Conservation (phyloP, 2,797 vertebrate genomes). For the Thripadectes ignobilis region DNA sequence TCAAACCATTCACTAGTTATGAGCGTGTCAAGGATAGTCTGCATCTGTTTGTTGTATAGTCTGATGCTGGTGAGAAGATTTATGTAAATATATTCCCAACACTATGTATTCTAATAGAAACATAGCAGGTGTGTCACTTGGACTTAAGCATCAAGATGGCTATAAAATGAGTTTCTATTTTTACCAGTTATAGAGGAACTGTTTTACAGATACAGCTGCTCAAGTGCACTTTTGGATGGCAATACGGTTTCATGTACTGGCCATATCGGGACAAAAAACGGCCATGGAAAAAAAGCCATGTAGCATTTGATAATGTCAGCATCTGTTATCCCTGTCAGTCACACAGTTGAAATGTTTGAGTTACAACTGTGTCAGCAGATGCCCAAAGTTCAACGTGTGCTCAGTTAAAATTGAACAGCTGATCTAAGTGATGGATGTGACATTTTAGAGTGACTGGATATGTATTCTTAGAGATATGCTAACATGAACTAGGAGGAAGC, state of each 20-base stretch:
- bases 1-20: neutral
- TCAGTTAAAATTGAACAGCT: conserved; percentile 80
- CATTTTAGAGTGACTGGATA: conserved; percentile 79
- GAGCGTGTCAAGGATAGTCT: conserved; percentile 18
- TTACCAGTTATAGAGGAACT: conserved; percentile 81
- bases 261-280: conserved; percentile 97
- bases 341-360: conserved; percentile 84
- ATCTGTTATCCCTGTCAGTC: conserved; percentile 97
- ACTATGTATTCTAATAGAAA: conserved; percentile 63
- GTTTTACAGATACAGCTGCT: conserved; percentile 85
- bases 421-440: conserved; percentile 80
- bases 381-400: conserved; percentile 80
- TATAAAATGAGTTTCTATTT: conserved; percentile 87
- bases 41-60: conserved; percentile 17
- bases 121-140: conserved; percentile 83
- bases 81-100: conserved; percentile 65
- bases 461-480: conserved; percentile 72
- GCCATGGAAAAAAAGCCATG: conserved; percentile 82
- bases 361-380: conserved; percentile 86
- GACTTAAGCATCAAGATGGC: conserved; percentile 80
- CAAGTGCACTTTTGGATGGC: conserved; percentile 81
- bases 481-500: conserved; percentile 67
- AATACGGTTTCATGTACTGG: conserved; percentile 82
- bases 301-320: conserved; percentile 99
- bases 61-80: conserved; percentile 55